These are phyloP conservation scores for Euleptes europaea DNA, from an alignment of 2,113 vertebrate genomes.

Conservation along the genomic window DNA sequence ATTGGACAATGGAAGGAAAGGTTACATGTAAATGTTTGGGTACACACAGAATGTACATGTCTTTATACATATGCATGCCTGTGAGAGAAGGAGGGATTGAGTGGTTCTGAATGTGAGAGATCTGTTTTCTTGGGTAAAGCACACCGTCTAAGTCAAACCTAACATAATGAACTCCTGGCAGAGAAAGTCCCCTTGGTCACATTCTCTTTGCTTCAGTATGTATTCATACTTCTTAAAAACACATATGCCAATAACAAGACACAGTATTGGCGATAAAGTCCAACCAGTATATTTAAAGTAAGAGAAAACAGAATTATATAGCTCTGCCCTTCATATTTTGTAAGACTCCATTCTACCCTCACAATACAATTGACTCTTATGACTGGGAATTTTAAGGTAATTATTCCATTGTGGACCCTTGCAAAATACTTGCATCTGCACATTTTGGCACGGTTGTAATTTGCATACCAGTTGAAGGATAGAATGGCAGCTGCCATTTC, in stretches of 20 bases:
- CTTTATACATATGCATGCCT: not conserved
- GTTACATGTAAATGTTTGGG: not conserved
- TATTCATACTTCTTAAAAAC: not conserved
- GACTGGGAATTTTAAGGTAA: no score
- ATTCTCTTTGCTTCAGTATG: not conserved
- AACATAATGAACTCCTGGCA: not conserved
- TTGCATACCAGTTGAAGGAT: no score
- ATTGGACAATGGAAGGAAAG: not conserved
- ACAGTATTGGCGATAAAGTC: not conserved
- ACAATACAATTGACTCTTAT: no score
- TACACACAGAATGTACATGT: not conserved
- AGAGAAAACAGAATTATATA: not conserved
- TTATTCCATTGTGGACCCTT: no score
- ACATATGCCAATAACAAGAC: not conserved
- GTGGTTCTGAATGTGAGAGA: not conserved
- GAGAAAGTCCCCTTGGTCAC: not conserved
- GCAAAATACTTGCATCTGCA: no score
- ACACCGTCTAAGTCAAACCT: not conserved
- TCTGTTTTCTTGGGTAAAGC: not conserved
- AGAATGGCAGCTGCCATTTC: no score
- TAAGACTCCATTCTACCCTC: not conserved
- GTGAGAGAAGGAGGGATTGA: not conserved
- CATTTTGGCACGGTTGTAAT: no score
- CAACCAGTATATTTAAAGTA: not conserved
- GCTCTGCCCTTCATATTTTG: no score